Evolutionary conservation across 1,140 invertebrate species (phyloP).

Genomic region (Leptonema lineaticorne): DNA sequence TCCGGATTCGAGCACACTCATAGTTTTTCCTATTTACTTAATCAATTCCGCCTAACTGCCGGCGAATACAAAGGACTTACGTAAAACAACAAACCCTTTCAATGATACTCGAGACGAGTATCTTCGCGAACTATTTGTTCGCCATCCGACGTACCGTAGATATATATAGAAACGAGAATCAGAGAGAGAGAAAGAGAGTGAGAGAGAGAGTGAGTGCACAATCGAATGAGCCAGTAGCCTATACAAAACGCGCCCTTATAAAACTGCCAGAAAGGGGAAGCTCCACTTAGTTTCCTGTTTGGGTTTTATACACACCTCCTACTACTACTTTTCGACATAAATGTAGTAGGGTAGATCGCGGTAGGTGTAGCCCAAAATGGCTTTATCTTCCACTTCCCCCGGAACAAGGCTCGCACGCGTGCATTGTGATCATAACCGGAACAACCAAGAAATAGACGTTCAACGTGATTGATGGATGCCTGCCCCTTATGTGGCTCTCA

Average conservation of each 20-base stretch:
- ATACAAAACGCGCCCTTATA: conserved; percentile 24
- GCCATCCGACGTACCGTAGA: neutral
- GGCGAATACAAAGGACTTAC: conserved; percentile 20
- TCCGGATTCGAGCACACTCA: conserved; percentile 8
- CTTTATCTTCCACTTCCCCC: conserved; percentile 20
- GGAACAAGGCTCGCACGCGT: neutral
- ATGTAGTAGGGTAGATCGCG: too few species aligned
- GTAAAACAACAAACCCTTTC: conserved; percentile 34
- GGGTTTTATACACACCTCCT: neutral
- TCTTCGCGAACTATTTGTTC: conserved; percentile 28
- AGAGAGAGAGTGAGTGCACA: neutral
- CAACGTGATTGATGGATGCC: conserved; percentile 13
- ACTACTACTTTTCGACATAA: too few species aligned
- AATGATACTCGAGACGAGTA: conserved; percentile 25
- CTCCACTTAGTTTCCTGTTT: conserved; percentile 26
- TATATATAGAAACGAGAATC: too few species aligned
- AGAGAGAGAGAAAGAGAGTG: neutral
- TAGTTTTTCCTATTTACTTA: conserved; percentile 28
- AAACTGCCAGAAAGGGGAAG: conserved; percentile 26
- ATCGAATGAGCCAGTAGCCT: conserved; percentile 6
- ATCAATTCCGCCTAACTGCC: conserved; percentile 28
- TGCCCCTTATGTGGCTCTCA: too few species aligned
- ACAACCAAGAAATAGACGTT: conserved; percentile 12
- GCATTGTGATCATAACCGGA: conserved; percentile 15
- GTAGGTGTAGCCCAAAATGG: conserved; percentile 19